Conservation (phyloP, 2,888 invertebrate species). For the Laothoe populi region DNA sequence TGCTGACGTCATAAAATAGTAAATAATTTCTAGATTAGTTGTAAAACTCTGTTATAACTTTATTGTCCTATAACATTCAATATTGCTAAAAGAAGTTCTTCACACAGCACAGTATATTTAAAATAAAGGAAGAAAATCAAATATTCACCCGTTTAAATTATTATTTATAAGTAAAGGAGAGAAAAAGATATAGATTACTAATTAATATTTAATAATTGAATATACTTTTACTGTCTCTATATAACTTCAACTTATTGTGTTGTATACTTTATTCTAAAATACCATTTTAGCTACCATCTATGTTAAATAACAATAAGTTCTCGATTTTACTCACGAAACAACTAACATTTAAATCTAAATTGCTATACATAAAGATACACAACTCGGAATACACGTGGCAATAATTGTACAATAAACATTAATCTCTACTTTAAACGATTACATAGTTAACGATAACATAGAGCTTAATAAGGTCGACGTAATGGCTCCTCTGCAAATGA, state of each 20-base stretch:
- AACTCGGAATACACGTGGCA: constrained; percentile 22
- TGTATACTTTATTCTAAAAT: constrained; percentile 17
- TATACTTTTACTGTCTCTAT: constrained; percentile 9
- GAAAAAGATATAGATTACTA: constrained; percentile 12
- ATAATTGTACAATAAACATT: constrained; percentile 3
- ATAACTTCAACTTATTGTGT: constrained; percentile 3
- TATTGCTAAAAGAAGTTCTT: too few relatives aligned
- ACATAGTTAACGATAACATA: constrained; percentile 22
- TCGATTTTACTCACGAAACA: constrained; percentile 9
- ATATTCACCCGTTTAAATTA: background rate
- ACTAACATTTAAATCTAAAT: constrained; percentile 10
- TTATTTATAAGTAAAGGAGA: background rate
- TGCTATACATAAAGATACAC: constrained; percentile 19
- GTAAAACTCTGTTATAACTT: too few relatives aligned
- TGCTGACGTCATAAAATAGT: too few relatives aligned
- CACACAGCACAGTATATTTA: background rate
- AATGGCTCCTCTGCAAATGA: background rate
- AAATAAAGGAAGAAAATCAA: background rate
- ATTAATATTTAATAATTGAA: constrained; percentile 13
- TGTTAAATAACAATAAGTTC: constrained; percentile 4
- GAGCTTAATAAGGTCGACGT: background rate
- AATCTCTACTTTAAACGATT: constrained; percentile 8
- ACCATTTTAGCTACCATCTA: constrained; percentile 11
- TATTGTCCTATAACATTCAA: too few relatives aligned
- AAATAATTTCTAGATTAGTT: too few relatives aligned